A percentile compares a stretch with the other conserved stretches of the same genome.
Evolutionary conservation across 2,888 invertebrate genomes (phyloP).

Genomic region (Amphiduros pacificus): DNA sequence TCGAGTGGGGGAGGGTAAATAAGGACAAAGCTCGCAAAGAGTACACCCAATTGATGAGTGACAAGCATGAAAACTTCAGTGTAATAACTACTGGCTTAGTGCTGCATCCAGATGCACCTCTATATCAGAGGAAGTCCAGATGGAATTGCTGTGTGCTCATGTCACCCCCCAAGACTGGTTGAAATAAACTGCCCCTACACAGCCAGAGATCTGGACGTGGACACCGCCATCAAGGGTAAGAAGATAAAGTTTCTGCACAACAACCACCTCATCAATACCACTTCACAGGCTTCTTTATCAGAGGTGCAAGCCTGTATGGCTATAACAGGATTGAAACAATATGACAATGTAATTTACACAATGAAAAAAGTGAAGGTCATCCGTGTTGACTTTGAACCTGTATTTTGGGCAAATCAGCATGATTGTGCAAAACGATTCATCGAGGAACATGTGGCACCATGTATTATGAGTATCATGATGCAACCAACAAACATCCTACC

Average conservation of each 20-base stretch:
- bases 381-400: background rate
- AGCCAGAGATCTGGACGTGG: background rate
- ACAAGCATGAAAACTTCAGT: background rate
- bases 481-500: background rate
- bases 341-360: slow-evolving; percentile 13
- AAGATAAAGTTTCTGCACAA: too few species aligned
- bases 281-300: too few species aligned
- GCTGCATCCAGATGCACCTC: background rate
- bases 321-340: background rate
- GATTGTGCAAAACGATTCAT: background rate
- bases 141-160: slow-evolving; percentile 12
- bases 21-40: background rate
- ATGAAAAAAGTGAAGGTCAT: background rate
- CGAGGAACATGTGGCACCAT: background rate
- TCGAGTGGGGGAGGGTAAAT: background rate
- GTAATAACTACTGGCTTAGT: background rate
- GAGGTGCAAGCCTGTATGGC: slow-evolving; percentile 16
- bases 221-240: background rate
- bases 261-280: background rate
- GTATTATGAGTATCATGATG: background rate
- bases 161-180: slow-evolving; percentile 13
- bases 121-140: slow-evolving; percentile 21
- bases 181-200: slow-evolving; percentile 20
- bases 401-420: background rate
- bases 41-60: background rate